A percentile compares a stretch with the other conserved stretches of the same genome.
phyloP scores from a whole-genome alignment of 2,888 invertebrate species.

The Agrilus mali region DNA sequence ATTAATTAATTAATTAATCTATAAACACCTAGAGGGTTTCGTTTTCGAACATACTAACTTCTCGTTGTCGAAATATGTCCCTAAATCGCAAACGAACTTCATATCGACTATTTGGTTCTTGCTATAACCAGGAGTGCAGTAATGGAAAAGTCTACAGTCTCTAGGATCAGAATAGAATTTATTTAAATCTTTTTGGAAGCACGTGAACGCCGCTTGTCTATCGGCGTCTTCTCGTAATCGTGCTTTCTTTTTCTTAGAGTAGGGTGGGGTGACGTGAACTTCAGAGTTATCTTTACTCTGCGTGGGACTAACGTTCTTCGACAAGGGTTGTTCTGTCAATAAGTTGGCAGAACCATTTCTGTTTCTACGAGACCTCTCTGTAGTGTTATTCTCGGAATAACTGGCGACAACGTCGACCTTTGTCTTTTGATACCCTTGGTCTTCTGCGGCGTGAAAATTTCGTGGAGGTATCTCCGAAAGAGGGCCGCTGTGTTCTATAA shows the following conservation, averaged over 20 bases:
- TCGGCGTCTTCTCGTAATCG: constrained; percentile 21
- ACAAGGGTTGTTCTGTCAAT: constrained; percentile 14
- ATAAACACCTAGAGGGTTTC: constrained; percentile 30
- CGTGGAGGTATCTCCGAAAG: too few relatives aligned
- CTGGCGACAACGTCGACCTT: too few relatives aligned
- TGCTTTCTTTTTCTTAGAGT: constrained; percentile 24
- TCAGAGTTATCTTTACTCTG: constrained; percentile 21
- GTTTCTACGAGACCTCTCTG: constrained; percentile 8
- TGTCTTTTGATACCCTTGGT: too few relatives aligned
- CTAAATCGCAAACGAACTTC: constrained; percentile 46
- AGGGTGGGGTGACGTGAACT: constrained; percentile 26
- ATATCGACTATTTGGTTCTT: constrained; percentile 43
- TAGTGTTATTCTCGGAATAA: background rate
- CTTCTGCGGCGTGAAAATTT: too few relatives aligned
- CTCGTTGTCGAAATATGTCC: constrained; percentile 41
- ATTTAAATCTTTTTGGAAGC: constrained; percentile 40
- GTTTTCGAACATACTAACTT: constrained; percentile 37
- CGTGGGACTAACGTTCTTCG: constrained; percentile 30
- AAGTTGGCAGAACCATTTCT: constrained; percentile 16
- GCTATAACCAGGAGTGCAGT: constrained; percentile 46
- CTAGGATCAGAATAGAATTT: constrained; percentile 44
- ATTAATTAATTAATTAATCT: constrained; percentile 11
- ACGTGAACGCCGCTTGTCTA: constrained; percentile 35
- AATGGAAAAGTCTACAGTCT: constrained; percentile 47
- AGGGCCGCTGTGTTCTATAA: too few relatives aligned